Evolutionary conservation across 2,113 vertebrate genomes (phyloP).

Genomic region (Ornithorhynchus anatinus): DNA sequence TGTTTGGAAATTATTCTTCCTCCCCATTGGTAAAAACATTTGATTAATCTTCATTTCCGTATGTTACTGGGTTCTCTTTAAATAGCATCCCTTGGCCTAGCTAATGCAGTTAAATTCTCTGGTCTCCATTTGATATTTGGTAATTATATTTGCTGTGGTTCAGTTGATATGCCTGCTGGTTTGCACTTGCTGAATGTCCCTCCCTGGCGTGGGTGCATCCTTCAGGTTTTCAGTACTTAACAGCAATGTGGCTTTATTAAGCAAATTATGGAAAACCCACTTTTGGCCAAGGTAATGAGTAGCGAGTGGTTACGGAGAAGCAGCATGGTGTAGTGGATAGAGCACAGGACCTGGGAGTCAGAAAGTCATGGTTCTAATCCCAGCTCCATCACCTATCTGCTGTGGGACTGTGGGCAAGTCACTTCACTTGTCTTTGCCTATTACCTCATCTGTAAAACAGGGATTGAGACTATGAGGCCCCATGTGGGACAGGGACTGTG

Average conservation of each 20-base stretch:
- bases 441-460: no score
- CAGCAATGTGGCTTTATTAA: constrained; percentile 25
- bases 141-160: constrained; percentile 64
- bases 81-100: constrained; percentile 53
- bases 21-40: constrained; percentile 45
- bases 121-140: constrained; percentile 53
- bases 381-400: no score
- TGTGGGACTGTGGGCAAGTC: no score
- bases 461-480: no score
- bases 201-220: not conserved
- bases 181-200: not conserved
- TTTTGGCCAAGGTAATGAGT: not conserved
- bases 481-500: no score
- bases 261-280: not conserved
- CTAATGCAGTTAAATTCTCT: constrained; percentile 62
- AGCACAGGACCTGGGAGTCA: no score
- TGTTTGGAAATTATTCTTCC: constrained; percentile 51
- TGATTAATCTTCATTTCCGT: constrained; percentile 64
- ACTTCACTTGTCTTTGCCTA: no score
- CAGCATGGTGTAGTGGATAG: no score
- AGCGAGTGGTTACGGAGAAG: no score
- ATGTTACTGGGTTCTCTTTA: constrained; percentile 53
- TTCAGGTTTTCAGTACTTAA: constrained; percentile 8
- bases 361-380: no score
- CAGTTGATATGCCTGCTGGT: constrained; percentile 29